Evolutionary conservation across 2,113 vertebrate species (phyloP).

Genomic region (Xerus inauris): DNA sequence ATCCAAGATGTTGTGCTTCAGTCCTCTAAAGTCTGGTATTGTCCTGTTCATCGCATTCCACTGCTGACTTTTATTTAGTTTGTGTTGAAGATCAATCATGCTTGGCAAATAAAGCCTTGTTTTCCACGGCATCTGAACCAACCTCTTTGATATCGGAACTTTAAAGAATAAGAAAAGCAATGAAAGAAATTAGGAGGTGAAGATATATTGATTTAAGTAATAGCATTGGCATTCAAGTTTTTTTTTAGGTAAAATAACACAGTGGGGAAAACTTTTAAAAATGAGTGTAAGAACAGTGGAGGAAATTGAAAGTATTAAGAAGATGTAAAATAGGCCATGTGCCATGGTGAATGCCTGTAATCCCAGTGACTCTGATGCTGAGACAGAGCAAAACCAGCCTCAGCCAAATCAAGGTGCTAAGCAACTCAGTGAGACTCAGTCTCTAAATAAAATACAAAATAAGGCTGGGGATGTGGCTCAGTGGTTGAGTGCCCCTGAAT

Average conservation of each 20-base stretch:
- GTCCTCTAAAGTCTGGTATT: background rate
- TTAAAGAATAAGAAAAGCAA: conserved; percentile 46
- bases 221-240: background rate
- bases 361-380: too few species aligned
- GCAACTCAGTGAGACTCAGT: too few species aligned
- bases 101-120: background rate
- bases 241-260: background rate
- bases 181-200: background rate
- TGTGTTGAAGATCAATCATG: background rate
- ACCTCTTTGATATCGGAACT: background rate
- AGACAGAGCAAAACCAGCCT: too few species aligned
- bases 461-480: too few species aligned
- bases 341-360: too few species aligned
- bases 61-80: background rate
- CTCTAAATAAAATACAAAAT: too few species aligned
- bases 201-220: background rate
- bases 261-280: background rate
- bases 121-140: background rate
- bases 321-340: background rate
- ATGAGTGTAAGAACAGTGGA: background rate
- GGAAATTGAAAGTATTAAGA: background rate
- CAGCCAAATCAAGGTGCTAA: too few species aligned
- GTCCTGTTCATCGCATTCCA: background rate
- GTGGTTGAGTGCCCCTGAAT: too few species aligned
- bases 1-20: background rate